These are phyloP conservation scores for Pomacea canaliculata DNA, from an alignment of 2,888 invertebrate genomes.

Conservation along the genomic window DNA sequence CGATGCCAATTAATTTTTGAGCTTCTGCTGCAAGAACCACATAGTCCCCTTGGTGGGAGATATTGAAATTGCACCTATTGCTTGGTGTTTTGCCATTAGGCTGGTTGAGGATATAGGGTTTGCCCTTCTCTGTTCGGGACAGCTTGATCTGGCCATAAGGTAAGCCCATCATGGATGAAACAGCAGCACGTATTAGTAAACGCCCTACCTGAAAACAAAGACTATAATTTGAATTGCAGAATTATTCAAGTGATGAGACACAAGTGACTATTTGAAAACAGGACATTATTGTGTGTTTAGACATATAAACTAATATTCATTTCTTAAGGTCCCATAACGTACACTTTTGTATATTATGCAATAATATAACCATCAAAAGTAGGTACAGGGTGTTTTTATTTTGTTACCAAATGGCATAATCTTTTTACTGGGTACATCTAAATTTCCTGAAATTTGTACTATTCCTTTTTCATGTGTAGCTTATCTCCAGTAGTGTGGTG, in stretches of 20 bases:
- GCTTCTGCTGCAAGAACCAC: constrained; percentile 79
- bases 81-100: constrained; percentile 25
- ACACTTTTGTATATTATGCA: no score
- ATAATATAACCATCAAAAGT: no score
- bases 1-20: constrained; percentile 74
- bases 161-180: constrained; percentile 75
- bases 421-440: no score
- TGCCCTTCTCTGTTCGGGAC: constrained; percentile 68
- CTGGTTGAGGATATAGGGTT: constrained; percentile 62
- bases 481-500: no score
- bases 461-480: no score
- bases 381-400: no score
- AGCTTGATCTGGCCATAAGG: constrained; percentile 78
- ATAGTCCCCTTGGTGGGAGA: constrained; percentile 91
- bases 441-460: no score
- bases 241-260: no score
- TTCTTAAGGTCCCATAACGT: no score
- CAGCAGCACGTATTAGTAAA: constrained; percentile 86
- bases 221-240: neutral
- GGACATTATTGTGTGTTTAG: no score
- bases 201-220: constrained; percentile 75
- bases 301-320: no score
- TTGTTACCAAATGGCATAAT: no score
- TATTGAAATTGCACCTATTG: constrained; percentile 79
- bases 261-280: neutral